Evolutionary conservation across 2,888 invertebrate species (phyloP).

Genomic region (Galerucella calmariensis): DNA sequence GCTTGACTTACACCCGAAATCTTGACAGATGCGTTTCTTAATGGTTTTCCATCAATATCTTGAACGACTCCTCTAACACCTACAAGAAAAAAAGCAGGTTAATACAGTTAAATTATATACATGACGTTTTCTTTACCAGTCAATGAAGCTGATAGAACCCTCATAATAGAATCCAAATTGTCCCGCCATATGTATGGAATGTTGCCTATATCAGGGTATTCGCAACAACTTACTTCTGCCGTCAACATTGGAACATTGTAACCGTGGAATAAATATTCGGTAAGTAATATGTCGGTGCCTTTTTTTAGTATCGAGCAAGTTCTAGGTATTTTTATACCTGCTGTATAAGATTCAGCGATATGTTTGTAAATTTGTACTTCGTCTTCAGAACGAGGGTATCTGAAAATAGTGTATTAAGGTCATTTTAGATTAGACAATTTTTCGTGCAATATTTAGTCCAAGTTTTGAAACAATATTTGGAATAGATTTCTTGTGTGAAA

Average conservation of each 20-base stretch:
- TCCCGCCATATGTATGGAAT: slow-evolving; percentile 80
- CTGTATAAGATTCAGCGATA: slow-evolving; percentile 66
- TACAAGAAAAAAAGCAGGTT: slow-evolving; percentile 50
- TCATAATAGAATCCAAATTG: slow-evolving; percentile 73
- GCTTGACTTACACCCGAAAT: slow-evolving; percentile 71
- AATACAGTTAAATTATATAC: not conserved
- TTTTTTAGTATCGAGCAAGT: slow-evolving; percentile 59
- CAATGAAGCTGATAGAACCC: slow-evolving; percentile 71
- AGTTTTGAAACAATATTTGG: too few species aligned
- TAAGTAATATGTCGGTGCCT: slow-evolving; percentile 66
- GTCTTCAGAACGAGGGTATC: slow-evolving; percentile 57
- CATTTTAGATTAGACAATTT: too few species aligned
- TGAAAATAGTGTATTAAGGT: slow-evolving; percentile 42
- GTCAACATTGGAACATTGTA: slow-evolving; percentile 76
- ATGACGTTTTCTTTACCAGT: slow-evolving; percentile 68
- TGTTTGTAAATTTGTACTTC: slow-evolving; percentile 64
- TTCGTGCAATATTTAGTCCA: too few species aligned
- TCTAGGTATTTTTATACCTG: slow-evolving; percentile 63
- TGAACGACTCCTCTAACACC: slow-evolving; percentile 79
- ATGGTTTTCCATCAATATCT: slow-evolving; percentile 72
- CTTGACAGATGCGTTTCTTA: slow-evolving; percentile 78
- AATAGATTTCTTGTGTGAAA: too few species aligned
- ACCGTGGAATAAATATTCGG: slow-evolving; percentile 71
- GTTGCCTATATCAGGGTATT: slow-evolving; percentile 76
- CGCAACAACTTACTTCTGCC: slow-evolving; percentile 83